These are phyloP conservation scores for Drosophila nr. perissopoda DNA, from an alignment of 2,888 invertebrate genomes.

Conservation along the genomic window DNA sequence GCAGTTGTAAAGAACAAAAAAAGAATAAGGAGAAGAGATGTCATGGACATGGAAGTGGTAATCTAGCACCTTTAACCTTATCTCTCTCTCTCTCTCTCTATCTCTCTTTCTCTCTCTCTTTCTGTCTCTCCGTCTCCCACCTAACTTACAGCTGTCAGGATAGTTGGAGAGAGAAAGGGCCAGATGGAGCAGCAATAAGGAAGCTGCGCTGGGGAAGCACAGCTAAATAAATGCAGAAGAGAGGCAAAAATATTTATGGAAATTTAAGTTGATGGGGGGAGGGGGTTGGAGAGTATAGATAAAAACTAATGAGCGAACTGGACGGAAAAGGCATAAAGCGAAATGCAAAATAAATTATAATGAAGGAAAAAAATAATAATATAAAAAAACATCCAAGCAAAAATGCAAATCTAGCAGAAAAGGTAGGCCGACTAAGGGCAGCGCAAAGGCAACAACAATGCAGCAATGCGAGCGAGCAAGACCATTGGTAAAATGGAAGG, in stretches of 20 bases:
- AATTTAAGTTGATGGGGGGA: conserved; percentile 24
- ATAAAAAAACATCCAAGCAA: conserved; percentile 28
- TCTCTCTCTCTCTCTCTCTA: not conserved
- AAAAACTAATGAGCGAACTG: conserved; percentile 53
- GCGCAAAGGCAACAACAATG: conserved; percentile 2
- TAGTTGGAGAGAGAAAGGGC: conserved; percentile 12
- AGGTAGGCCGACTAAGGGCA: conserved; percentile 44
- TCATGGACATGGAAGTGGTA: conserved; percentile 41
- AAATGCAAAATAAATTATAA: conserved; percentile 55
- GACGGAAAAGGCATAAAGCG: conserved; percentile 47
- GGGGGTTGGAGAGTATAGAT: conserved; percentile 30
- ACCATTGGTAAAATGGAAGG: conserved; percentile 37
- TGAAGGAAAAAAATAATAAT: conserved; percentile 14
- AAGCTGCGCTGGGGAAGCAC: conserved; percentile 30
- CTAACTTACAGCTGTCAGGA: conserved; percentile 17
- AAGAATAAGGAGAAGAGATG: conserved; percentile 12
- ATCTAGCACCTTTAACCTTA: conserved; percentile 16
- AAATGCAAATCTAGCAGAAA: conserved; percentile 55
- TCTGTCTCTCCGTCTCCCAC: not conserved
- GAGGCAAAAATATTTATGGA: conserved; percentile 40
- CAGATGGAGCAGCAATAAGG: conserved; percentile 34
- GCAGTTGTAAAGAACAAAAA: conserved; percentile 5
- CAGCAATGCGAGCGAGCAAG: conserved; percentile 7
- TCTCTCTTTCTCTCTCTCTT: not conserved
- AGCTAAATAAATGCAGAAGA: conserved; percentile 25